These are phyloP conservation scores for Monochamus saltuarius DNA, from an alignment of 1,140 invertebrate genomes.

Conservation along the genomic window DNA sequence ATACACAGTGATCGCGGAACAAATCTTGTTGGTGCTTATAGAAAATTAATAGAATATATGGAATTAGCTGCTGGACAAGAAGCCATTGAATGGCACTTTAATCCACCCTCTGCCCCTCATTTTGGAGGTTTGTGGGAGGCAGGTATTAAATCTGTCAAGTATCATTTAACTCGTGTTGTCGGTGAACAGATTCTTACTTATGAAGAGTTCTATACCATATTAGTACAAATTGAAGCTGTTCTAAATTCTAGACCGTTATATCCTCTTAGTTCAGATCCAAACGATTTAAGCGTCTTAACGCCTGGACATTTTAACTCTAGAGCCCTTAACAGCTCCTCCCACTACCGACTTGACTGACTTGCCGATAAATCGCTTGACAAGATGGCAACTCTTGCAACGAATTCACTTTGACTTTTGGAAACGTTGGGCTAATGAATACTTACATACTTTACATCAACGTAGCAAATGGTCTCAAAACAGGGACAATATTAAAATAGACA, in stretches of 20 bases:
- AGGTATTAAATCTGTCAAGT: slow-evolving; percentile 1
- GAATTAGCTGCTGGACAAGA: slow-evolving; percentile 1
- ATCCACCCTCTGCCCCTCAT: background rate
- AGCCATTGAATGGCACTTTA: background rate
- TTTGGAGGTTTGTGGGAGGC: slow-evolving; percentile 1
- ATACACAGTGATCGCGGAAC: background rate
- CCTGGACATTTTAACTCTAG: background rate
- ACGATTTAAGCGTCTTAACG: background rate
- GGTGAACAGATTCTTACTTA: background rate
- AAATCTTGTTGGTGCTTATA: background rate
- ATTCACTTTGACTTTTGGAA: background rate
- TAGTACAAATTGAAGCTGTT: background rate
- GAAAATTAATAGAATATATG: background rate
- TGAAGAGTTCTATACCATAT: background rate
- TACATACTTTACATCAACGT: background rate
- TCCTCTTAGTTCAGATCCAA: background rate
- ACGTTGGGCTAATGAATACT: background rate
- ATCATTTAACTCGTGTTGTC: slow-evolving; percentile 4
- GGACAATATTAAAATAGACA: slow-evolving; percentile 21
- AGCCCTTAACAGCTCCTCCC: too few species aligned
- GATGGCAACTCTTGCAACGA: background rate
- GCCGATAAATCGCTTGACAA: too few species aligned
- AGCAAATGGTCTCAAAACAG: background rate
- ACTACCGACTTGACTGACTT: too few species aligned
- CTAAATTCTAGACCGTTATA: background rate